These are phyloP conservation scores for Calliopsis andreniformis DNA, from an alignment of 1,140 invertebrate species.

Conservation along the genomic window DNA sequence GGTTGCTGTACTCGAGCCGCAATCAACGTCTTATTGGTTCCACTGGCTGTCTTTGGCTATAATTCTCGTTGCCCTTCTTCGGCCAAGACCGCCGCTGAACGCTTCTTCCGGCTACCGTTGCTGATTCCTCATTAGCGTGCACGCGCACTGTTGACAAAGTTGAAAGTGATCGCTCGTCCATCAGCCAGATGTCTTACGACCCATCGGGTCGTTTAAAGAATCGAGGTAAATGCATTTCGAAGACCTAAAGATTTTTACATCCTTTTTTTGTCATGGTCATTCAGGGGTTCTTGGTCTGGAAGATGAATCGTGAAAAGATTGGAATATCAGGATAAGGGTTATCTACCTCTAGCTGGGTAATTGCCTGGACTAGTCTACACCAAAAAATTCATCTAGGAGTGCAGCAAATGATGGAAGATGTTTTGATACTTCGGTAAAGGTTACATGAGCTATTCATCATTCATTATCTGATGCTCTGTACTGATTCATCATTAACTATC, in stretches of 20 bases:
- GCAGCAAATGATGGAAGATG: constrained; percentile 16
- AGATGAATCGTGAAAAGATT: too few relatives aligned
- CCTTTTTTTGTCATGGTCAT: too few relatives aligned
- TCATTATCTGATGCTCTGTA: constrained; percentile 22
- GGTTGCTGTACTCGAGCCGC: constrained; percentile 52
- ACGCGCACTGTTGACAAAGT: constrained; percentile 47
- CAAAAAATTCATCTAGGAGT: background rate
- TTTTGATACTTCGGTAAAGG: constrained; percentile 3
- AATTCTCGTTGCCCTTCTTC: constrained; percentile 58
- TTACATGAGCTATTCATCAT: constrained; percentile 20
- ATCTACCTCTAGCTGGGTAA: too few relatives aligned
- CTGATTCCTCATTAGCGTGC: constrained; percentile 50
- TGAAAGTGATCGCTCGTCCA: constrained; percentile 26
- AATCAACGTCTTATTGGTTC: constrained; percentile 65
- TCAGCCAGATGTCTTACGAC: background rate
- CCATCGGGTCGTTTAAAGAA: background rate
- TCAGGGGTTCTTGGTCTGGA: too few relatives aligned
- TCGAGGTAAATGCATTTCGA: background rate
- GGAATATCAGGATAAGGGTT: too few relatives aligned
- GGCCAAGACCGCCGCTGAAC: constrained; percentile 37
- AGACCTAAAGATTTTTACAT: background rate
- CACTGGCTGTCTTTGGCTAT: constrained; percentile 52
- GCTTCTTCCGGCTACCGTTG: constrained; percentile 62
- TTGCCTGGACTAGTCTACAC: too few relatives aligned
- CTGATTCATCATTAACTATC: constrained; percentile 36